phyloP scores from a whole-genome alignment of 2,888 invertebrate genomes.

The Microplitis manilae region DNA sequence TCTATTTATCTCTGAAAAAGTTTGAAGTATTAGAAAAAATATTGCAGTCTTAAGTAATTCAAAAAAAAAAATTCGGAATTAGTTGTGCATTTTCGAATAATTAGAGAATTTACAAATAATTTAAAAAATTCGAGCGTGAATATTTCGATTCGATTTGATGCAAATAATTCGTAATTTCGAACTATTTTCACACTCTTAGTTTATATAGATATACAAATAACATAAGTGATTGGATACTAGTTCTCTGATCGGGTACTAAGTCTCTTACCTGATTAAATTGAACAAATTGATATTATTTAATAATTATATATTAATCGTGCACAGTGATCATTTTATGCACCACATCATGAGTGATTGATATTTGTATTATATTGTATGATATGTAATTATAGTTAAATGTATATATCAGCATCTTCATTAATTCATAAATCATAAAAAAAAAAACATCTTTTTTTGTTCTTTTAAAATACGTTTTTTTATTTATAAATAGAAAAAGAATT shows the following conservation, averaged over 20 bases:
- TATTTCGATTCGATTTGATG: neutral
- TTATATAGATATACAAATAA: too few relatives aligned
- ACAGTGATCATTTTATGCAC: constrained; percentile 20
- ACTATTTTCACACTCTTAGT: too few relatives aligned
- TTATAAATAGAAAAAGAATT: neutral
- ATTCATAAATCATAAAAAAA: constrained; percentile 22
- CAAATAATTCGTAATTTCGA: neutral
- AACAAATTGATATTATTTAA: neutral
- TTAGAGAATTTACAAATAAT: too few relatives aligned
- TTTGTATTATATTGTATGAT: constrained; percentile 62
- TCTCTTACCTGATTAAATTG: neutral
- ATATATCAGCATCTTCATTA: constrained; percentile 61
- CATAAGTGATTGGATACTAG: too few relatives aligned
- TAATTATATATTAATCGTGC: neutral
- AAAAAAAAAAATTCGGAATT: too few relatives aligned
- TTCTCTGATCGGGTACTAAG: neutral
- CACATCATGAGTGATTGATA: constrained; percentile 40
- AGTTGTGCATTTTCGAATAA: too few relatives aligned
- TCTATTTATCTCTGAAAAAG: too few relatives aligned
- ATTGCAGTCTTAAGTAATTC: too few relatives aligned
- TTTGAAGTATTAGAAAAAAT: too few relatives aligned
- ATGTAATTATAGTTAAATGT: constrained; percentile 66
- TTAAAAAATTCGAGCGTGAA: too few relatives aligned
- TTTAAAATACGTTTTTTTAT: neutral
- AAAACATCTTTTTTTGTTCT: neutral